Evolutionary conservation across 2,113 vertebrate genomes (phyloP), one percentile per base, ranked within the genome.

Genomic region (Camelus dromedarius): DNA sequence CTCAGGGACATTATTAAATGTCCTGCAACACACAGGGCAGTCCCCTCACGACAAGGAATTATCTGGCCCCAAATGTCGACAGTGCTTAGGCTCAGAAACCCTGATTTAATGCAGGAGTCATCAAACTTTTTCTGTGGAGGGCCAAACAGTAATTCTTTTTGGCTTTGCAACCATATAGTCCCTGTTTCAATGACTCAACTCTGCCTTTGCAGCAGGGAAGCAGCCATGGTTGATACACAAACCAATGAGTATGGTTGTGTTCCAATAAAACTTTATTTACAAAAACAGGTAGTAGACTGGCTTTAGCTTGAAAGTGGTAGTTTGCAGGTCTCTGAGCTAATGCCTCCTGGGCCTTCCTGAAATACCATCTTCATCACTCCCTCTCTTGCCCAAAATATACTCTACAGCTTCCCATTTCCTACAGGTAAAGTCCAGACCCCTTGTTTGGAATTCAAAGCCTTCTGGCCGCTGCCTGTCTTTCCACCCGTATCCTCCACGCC

Each of bases 221-320:
- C 26, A 66, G n/a, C 46, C 13, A 13, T 3, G 58, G 67, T 19
- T 18, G 72, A 64, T 0, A 93, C 10, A n/a, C 32, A 46, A n/a
- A 84, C 24, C 32, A 64, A 92, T 12, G 35, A 60, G 20, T 22
- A 67, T 26, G 11, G 8, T 7, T 42, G 16, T 58, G 48, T 83
- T 69, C 88, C 56, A 48, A 42, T 6, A 69, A 87, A 97, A 85
- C n/a, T 67, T 94, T 38, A 95, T 48, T 93, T 76, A 84, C 38
- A 73, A 54, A 90, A 73, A 79, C 32, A 87, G n/a, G 11, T 46
- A 6, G 32, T 5, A 46, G 42, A 2, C 24, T 0, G 4, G 69
- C 50, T 77, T 76, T 67, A 70, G 28, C 52, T 69, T n/a, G 18
- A 93, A 35, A 35, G 19, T 12, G 14, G 16, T 6, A 30, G 13